Conservation (phyloP, 2,797 vertebrate species). For the Rhinella marina region DNA sequence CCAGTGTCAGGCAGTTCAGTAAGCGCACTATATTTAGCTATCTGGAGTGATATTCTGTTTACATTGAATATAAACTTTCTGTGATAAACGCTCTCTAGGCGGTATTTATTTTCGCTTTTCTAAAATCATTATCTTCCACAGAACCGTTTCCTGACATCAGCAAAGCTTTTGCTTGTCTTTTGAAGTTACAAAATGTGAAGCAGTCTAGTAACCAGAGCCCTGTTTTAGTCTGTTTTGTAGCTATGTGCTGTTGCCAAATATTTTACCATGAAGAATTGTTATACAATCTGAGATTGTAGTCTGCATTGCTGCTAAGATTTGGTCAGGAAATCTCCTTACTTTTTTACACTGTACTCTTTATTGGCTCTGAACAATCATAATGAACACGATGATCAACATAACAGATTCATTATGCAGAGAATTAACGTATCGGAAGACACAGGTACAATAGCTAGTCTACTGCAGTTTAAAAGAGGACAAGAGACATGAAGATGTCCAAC, state of each 20-base stretch:
- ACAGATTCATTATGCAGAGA: no score
- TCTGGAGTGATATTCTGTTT: slow-evolving; percentile 40
- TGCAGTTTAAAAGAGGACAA: no score
- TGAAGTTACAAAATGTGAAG: slow-evolving; percentile 32
- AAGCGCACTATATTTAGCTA: slow-evolving; percentile 44
- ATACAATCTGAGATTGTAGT: neutral
- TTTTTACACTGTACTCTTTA: neutral
- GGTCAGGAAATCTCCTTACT: neutral
- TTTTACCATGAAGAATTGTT: neutral
- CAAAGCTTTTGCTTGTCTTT: slow-evolving; percentile 36
- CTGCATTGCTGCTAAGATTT: neutral
- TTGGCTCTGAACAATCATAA: neutral
- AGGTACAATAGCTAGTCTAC: no score
- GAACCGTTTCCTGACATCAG: slow-evolving; percentile 40
- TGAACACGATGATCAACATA: neutral
- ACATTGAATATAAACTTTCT: slow-evolving; percentile 40
- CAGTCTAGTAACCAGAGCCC: slow-evolving; percentile 4
- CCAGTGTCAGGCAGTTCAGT: neutral
- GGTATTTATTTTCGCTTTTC: slow-evolving; percentile 26
- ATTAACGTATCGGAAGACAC: no score
- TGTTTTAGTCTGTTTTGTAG: slow-evolving; percentile 51
- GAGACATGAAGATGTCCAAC: no score
- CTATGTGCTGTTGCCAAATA: slow-evolving; percentile 43
- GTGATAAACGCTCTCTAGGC: slow-evolving; percentile 23
- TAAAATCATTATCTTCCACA: slow-evolving; percentile 51